Evolutionary conservation across 53 echinoderm and acorn worm genomes (phyloP), one percentile per base, ranked within the genome.

Genomic region (Hippasteria phrygiana): DNA sequence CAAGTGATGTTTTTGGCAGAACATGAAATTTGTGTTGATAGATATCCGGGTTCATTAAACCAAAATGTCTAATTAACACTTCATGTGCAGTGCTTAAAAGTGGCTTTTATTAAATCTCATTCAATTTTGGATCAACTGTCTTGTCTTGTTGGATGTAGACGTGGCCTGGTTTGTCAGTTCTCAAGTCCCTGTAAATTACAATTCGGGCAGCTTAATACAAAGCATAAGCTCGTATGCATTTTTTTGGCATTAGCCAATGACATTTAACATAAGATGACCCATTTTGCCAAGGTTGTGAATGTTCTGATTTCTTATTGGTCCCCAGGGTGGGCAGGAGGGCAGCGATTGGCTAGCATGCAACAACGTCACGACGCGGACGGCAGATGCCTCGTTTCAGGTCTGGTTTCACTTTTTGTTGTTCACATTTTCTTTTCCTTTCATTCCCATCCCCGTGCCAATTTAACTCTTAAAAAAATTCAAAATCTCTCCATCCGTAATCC

Each of bases 271-370:
- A 24, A 26, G 41, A 70, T 85, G 48, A 83, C 36, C 83, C 38
- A 37, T 36, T 55, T 17, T 24, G 55, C 31, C 38, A 26, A 81
- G 70, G 83, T 83, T 85, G 70, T 85, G 85, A 85, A 53, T 85
- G 26, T 85, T 85, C 53, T 85, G 71, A 70, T 85, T 85, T 85
- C 85, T 85, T 85, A 85, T 85, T 85, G 85, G 85, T 85, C 54
- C 37, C 71, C 85, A 85, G 85, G 85, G 71, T 85, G 85, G 85
- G 85, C 85, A 85, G 85, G 85, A 85, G 85, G 85, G 70, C 85
- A 85, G 85, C 85, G 85, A 85, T 85, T 85, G 85, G 85, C 85
- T 85, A 85, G 64, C 71, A 85, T 85, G 71, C 85, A 85, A 50
- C 85, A 85, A 85, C 85, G 85, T 85, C 85, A 85, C 71, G 85